Percentiles rank a stretch among this genome's conserved stretches.
Conservation (phyloP, 2,113 vertebrate species). For the Pterocles orientalis region DNA sequence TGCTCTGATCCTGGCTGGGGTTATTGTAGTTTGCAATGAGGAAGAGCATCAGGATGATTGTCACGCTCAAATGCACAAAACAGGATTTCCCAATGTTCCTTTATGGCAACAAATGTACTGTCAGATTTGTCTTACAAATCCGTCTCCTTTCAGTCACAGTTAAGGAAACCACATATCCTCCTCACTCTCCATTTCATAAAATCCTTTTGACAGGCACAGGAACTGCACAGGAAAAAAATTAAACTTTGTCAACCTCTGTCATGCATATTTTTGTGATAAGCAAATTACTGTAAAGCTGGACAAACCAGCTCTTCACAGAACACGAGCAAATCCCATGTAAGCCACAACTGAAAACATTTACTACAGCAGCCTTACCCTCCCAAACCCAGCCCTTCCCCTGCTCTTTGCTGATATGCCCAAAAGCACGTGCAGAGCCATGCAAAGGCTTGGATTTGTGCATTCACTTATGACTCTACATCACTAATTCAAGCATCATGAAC, state of each 20-base stretch:
- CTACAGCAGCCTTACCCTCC: not conserved
- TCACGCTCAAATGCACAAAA: not conserved
- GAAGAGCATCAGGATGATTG: not conserved
- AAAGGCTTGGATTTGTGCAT: not conserved
- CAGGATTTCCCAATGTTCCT: not conserved
- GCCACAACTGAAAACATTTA: not conserved
- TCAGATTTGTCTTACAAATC: not conserved
- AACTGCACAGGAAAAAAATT: not conserved
- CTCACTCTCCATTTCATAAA: not conserved
- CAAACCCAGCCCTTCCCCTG: not conserved
- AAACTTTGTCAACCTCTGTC: not conserved
- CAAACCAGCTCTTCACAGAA: not conserved
- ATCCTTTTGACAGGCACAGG: not conserved
- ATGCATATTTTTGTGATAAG: not conserved
- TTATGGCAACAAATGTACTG: not conserved
- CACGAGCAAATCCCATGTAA: not conserved
- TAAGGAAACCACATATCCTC: not conserved
- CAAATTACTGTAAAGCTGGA: not conserved
- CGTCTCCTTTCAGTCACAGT: not conserved
- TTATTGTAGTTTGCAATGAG: not conserved
- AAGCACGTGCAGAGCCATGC: not conserved
- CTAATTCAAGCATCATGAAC: not conserved
- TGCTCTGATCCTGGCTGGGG: not conserved
- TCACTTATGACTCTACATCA: not conserved
- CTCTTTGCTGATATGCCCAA: not conserved